Conservation (phyloP, 1,140 invertebrate species). For the Micrasema longulum region DNA sequence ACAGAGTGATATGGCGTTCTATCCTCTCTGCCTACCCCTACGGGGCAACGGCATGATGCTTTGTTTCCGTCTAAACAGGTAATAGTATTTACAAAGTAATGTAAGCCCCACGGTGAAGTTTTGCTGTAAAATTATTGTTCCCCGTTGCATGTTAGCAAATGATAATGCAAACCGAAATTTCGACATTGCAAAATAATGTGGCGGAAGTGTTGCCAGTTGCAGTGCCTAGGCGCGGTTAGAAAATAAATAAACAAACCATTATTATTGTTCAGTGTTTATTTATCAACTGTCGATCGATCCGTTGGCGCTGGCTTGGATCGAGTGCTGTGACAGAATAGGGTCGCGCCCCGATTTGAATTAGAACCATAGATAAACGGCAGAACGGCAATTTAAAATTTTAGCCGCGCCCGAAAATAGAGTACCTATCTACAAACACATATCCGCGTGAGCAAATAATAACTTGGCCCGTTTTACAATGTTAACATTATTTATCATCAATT, state of each 20-base stretch:
- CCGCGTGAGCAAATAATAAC: too few relatives aligned
- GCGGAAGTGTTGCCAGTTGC: background rate
- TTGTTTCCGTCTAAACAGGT: too few relatives aligned
- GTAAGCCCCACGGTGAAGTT: background rate
- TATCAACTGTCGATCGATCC: conserved; percentile 16
- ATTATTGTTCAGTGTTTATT: conserved; percentile 8
- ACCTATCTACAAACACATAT: too few relatives aligned
- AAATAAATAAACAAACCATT: conserved; percentile 7
- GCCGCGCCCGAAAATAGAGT: too few relatives aligned
- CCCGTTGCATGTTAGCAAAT: conserved; percentile 18
- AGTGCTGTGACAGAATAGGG: conserved; percentile 5
- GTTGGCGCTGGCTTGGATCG: too few relatives aligned
- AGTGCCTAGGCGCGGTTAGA: background rate
- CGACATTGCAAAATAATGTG: conserved; percentile 18
- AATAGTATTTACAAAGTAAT: conserved; percentile 12
- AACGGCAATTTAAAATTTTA: too few relatives aligned
- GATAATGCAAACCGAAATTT: conserved; percentile 4
- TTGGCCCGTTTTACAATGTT: too few relatives aligned
- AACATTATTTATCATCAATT: too few relatives aligned
- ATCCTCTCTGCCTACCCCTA: too few relatives aligned
- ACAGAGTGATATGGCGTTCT: too few relatives aligned
- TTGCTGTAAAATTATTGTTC: background rate
- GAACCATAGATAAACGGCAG: too few relatives aligned
- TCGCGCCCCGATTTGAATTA: background rate
- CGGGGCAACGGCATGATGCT: too few relatives aligned